These are phyloP conservation scores for Osmoderma eremita DNA, from an alignment of 2,888 invertebrate species.

Conservation along the genomic window DNA sequence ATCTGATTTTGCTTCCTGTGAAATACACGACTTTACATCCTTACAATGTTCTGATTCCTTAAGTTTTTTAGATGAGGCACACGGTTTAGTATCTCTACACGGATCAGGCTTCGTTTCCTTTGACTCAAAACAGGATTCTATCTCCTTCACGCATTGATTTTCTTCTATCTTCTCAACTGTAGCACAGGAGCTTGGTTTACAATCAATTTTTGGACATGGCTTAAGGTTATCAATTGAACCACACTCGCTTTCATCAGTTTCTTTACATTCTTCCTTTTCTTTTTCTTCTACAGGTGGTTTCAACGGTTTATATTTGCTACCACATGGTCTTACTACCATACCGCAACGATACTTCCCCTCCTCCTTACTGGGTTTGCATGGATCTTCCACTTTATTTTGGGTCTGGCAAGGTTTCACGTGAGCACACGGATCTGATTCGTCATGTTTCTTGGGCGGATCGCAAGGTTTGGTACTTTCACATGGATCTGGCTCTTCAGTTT, in stretches of 20 bases:
- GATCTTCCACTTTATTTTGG: slow-evolving; percentile 27
- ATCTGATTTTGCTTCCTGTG: slow-evolving; percentile 32
- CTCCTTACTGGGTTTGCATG: background rate
- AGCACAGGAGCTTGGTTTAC: background rate
- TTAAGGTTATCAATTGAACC: too few relatives aligned
- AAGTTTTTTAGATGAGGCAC: slow-evolving; percentile 8
- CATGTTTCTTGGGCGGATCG: background rate
- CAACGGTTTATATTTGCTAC: too few relatives aligned
- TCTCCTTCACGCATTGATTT: slow-evolving; percentile 39
- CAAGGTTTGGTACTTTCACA: background rate
- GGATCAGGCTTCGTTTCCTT: slow-evolving; percentile 37
- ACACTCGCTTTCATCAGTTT: too few relatives aligned
- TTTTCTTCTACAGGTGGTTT: too few relatives aligned
- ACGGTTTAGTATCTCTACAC: slow-evolving; percentile 11
- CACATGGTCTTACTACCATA: too few relatives aligned
- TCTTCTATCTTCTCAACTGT: background rate
- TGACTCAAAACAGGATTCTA: too few relatives aligned
- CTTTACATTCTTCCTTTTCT: too few relatives aligned
- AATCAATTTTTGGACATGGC: too few relatives aligned
- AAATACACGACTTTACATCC: slow-evolving; percentile 1
- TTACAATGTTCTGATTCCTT: slow-evolving; percentile 23
- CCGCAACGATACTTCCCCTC: background rate
- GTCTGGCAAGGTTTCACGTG: slow-evolving; percentile 13
- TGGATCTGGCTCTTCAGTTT: background rate
- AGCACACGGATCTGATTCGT: background rate